Percentiles rank a stretch among this genome's conserved stretches.
These are phyloP conservation scores for Monochamus alternatus DNA, from an alignment of 2,888 invertebrate species.

Conservation along the genomic window DNA sequence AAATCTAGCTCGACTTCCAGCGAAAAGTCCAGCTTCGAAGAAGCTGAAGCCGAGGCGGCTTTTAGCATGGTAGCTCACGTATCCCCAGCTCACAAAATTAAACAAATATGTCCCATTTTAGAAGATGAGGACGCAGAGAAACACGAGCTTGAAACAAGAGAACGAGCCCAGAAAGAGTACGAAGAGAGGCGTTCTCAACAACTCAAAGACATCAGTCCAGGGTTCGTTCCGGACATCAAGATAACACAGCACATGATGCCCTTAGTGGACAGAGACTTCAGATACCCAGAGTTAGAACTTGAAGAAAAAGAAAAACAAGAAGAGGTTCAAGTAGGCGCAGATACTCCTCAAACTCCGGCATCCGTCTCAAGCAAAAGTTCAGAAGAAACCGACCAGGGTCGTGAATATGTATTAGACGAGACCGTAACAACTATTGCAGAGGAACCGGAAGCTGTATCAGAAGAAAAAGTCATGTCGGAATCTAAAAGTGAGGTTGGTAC, in stretches of 20 bases:
- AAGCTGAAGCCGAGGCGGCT: conserved; percentile 72
- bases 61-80: conserved; percentile 72
- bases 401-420: conserved; percentile 77
- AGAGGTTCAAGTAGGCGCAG: conserved; percentile 62
- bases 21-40: conserved; percentile 71
- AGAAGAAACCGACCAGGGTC: conserved; percentile 78
- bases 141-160: conserved; percentile 71
- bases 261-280: conserved; percentile 69
- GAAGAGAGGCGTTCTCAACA: conserved; percentile 70
- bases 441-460: conserved; percentile 71
- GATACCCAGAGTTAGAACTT: conserved; percentile 71
- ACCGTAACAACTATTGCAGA: conserved; percentile 74
- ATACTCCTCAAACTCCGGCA: conserved; percentile 76
- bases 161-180: conserved; percentile 66
- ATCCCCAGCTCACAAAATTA: conserved; percentile 70
- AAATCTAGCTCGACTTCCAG: conserved; percentile 68
- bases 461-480: conserved; percentile 67
- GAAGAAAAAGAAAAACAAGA: conserved; percentile 67
- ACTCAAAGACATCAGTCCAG: conserved; percentile 75
- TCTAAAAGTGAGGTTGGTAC: conserved; percentile 74
- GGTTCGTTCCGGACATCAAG: conserved; percentile 77
- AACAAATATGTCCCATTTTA: conserved; percentile 71
- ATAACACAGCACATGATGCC: conserved; percentile 76
- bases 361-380: conserved; percentile 79
- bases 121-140: conserved; percentile 73